Percentiles rank a stretch among this genome's conserved stretches.
Conservation (phyloP, 2,888 invertebrate species). For the Agrochola litura region DNA sequence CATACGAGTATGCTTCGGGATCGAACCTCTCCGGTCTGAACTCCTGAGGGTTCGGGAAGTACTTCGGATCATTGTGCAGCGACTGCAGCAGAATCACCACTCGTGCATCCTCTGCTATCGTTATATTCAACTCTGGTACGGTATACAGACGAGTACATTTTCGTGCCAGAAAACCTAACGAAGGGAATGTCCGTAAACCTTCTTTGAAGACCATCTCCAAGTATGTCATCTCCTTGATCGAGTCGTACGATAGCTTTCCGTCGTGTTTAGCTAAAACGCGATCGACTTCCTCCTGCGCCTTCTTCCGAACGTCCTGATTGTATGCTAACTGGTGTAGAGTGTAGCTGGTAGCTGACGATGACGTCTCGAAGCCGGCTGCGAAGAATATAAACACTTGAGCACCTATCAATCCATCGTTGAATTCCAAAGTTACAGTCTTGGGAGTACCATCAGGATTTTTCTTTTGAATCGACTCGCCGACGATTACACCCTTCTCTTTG, state of each 20-base stretch:
- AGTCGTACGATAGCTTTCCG: slow-evolving; percentile 71
- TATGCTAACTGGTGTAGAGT: slow-evolving; percentile 78
- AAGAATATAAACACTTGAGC: slow-evolving; percentile 77
- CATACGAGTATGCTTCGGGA: slow-evolving; percentile 55
- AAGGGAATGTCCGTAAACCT: slow-evolving; percentile 69
- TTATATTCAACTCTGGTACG: slow-evolving; percentile 57
- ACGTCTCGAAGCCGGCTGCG: slow-evolving; percentile 82
- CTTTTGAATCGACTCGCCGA: slow-evolving; percentile 70
- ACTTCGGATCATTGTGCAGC: slow-evolving; percentile 36
- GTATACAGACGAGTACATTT: slow-evolving; percentile 63
- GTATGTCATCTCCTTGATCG: slow-evolving; percentile 72
- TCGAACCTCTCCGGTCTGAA: slow-evolving; percentile 68
- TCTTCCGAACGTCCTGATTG: slow-evolving; percentile 76
- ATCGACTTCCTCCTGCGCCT: slow-evolving; percentile 76
- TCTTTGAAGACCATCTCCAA: slow-evolving; percentile 73
- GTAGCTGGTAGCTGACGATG: slow-evolving; percentile 78
- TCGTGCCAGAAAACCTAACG: slow-evolving; percentile 68
- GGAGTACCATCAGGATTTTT: slow-evolving; percentile 68
- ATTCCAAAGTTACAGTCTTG: slow-evolving; percentile 63
- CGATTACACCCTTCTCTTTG: slow-evolving; percentile 67
- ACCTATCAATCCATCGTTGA: slow-evolving; percentile 65
- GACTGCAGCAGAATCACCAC: slow-evolving; percentile 61
- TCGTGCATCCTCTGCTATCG: slow-evolving; percentile 50
- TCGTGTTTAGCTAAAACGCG: slow-evolving; percentile 67
- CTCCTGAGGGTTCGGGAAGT: slow-evolving; percentile 64